Conservation (phyloP, 2,888 invertebrate genomes). For the Hedychridium roseum region DNA sequence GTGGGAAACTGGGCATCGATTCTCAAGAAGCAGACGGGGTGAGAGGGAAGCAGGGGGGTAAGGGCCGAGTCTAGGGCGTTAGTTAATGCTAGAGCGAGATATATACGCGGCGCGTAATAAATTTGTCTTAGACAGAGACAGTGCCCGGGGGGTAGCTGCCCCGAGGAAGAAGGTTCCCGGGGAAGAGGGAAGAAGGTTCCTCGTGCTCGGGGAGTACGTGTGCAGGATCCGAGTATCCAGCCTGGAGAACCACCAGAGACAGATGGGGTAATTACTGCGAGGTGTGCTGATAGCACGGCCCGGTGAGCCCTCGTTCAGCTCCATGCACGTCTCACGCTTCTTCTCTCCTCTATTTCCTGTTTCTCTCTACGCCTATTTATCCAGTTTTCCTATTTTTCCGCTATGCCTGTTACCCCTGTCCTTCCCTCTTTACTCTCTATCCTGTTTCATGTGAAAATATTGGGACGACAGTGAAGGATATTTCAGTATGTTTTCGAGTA, state of each 20-base stretch:
- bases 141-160: constrained; percentile 39
- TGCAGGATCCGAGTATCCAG: constrained; percentile 28
- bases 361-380: too few species aligned
- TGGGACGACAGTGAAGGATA: too few species aligned
- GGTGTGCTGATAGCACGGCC: constrained; percentile 44
- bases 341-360: too few species aligned
- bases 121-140: constrained; percentile 48
- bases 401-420: too few species aligned
- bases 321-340: background rate
- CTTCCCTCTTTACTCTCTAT: too few species aligned
- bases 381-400: too few species aligned
- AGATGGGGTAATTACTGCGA: constrained; percentile 50
- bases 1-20: too few species aligned
- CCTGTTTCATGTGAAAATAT: too few species aligned
- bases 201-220: constrained; percentile 20
- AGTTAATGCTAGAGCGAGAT: constrained; percentile 31
- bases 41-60: too few species aligned
- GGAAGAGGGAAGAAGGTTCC: constrained; percentile 22
- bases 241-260: constrained; percentile 46
- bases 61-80: constrained; percentile 4
- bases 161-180: constrained; percentile 18
- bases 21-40: too few species aligned
- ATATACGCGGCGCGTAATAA: constrained; percentile 40
- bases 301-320: constrained; percentile 20
- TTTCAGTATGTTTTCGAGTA: too few species aligned